Percentiles rank a stretch among this genome's conserved stretches.
Conservation (phyloP, 1,140 invertebrate genomes). For the Lerema accius region DNA sequence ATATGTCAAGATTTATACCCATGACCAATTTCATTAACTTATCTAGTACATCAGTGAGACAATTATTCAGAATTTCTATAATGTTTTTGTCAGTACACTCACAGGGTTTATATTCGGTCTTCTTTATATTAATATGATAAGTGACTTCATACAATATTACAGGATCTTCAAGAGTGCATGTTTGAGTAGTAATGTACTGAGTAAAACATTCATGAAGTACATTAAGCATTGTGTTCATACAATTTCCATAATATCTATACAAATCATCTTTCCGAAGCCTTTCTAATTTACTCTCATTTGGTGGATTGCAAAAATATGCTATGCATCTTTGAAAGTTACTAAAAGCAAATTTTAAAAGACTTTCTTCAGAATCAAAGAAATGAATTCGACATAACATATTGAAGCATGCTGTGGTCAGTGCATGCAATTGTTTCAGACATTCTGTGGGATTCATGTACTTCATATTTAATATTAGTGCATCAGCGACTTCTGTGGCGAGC, state of each 20-base stretch:
- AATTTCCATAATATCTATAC: conserved; percentile 61
- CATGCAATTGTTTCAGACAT: conserved; percentile 51
- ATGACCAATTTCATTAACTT: conserved; percentile 60
- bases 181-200: conserved; percentile 43
- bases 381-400: conserved; percentile 55
- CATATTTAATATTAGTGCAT: conserved; percentile 57
- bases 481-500: conserved; percentile 56
- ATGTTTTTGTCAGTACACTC: conserved; percentile 46
- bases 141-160: conserved; percentile 57
- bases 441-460: conserved; percentile 64
- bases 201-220: conserved; percentile 52
- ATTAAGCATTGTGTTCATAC: conserved; percentile 49
- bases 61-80: conserved; percentile 53
- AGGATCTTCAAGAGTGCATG: conserved; percentile 39
- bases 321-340: conserved; percentile 59
- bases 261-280: conserved; percentile 54
- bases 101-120: conserved; percentile 37
- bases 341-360: conserved; percentile 44
- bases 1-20: conserved; percentile 70
- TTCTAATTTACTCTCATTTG: conserved; percentile 56
- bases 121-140: conserved; percentile 43
- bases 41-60: conserved; percentile 55
- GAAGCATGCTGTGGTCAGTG: conserved; percentile 55
- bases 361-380: conserved; percentile 53
- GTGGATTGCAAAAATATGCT: conserved; percentile 60